Evolutionary conservation across 2,113 vertebrate genomes (phyloP).

Genomic region (Tragelaphus strepsiceros): DNA sequence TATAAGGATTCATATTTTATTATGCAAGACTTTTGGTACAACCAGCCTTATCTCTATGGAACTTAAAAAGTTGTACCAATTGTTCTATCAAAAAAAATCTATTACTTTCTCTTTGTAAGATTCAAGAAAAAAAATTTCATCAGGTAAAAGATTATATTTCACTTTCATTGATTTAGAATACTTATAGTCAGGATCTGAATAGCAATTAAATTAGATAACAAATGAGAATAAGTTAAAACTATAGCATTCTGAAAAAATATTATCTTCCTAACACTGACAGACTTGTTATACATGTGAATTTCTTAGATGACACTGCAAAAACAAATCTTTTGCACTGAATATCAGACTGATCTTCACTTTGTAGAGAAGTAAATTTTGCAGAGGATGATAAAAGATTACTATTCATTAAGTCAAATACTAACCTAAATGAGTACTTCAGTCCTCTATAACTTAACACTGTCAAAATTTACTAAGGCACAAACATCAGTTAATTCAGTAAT

Average conservation of each 20-base stretch:
- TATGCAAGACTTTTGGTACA: neutral
- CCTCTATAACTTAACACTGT: neutral
- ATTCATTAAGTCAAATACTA: neutral
- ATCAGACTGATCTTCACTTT: neutral
- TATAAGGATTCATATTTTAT: neutral
- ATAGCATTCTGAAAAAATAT: neutral
- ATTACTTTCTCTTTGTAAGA: neutral
- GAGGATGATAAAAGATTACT: neutral
- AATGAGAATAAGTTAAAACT: neutral
- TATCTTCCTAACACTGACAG: neutral
- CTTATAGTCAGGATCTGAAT: neutral
- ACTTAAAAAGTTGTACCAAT: neutral
- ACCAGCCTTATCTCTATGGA: neutral
- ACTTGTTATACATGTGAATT: neutral
- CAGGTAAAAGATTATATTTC: neutral
- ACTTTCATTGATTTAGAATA: neutral
- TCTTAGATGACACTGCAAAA: neutral
- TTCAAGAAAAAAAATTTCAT: neutral
- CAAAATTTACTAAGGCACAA: conserved; percentile 2
- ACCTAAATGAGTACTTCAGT: neutral
- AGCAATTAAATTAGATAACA: neutral
- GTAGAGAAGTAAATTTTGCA: neutral
- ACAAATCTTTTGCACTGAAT: neutral
- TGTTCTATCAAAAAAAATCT: conserved; percentile 2
- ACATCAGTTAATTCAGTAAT: conserved; percentile 12